Percentiles rank a stretch among this genome's conserved stretches.
Conservation (phyloP, 2,888 invertebrate species). For the Ommatoiulus sabulosus region DNA sequence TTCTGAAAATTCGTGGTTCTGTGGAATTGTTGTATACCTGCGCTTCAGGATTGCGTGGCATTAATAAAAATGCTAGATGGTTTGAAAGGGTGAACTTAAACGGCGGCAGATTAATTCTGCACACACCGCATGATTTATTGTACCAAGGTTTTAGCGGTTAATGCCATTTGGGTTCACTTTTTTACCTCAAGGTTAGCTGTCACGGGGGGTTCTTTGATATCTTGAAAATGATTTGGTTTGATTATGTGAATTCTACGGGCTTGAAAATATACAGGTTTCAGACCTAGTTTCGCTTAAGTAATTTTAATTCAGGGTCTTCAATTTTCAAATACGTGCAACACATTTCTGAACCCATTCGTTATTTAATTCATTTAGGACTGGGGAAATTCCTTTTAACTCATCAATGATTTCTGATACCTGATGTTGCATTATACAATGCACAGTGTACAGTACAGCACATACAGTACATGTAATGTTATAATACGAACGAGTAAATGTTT, state of each 20-base stretch:
- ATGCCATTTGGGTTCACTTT: conserved; percentile 14
- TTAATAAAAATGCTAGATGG: neutral
- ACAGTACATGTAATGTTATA: too few species aligned
- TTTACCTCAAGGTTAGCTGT: conserved; percentile 15
- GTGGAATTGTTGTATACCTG: too few species aligned
- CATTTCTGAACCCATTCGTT: too few species aligned
- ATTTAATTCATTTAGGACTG: too few species aligned
- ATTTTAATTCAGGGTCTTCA: neutral
- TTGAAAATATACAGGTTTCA: neutral
- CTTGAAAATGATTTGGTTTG: neutral
- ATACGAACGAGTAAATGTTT: too few species aligned
- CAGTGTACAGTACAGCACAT: too few species aligned
- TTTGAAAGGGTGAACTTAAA: neutral
- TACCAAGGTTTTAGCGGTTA: conserved; percentile 26
- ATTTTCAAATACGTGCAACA: neutral
- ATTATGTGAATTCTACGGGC: neutral
- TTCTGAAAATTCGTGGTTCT: too few species aligned
- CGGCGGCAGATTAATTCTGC: neutral
- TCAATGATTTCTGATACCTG: too few species aligned
- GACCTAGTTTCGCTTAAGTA: neutral
- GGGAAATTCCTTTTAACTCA: too few species aligned
- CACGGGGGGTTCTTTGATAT: neutral
- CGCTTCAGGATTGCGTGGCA: neutral
- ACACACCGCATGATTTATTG: neutral
- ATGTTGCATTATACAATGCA: too few species aligned